Base-by-base conservation (phyloP, 2,797 vertebrate species). In the Babyrousa celebensis region DNA sequence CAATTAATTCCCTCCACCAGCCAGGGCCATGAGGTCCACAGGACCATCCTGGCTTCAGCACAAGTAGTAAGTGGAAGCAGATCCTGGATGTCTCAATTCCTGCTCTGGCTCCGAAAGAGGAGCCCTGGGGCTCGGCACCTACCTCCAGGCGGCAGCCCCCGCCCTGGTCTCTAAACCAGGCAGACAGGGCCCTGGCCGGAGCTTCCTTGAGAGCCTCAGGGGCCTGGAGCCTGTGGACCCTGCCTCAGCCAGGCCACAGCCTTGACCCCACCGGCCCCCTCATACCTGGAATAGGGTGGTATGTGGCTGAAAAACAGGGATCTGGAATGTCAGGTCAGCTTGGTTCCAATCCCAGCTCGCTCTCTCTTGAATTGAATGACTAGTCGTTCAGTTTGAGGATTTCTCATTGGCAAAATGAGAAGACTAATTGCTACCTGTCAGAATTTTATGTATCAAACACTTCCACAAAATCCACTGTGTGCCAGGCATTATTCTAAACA, bases 261-360 rank as follows among this genome's bases (percentile, higher is more conserved):
- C 25, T 92, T 12, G 52, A 54, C 60, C 65, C 43, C 10, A 2
- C 14, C 36, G 54, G 65, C 67, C 0, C 12, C 32, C 62, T 32
- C 40, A 40, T 17, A 56, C 20, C 12, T 17, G 9, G 20, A 63
- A 10, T 9, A 6, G 60, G 3, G 32, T 9, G 52, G n/a, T 25
- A 56, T 36, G 36, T 9, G 7, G 17, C 67, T 71, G 56, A 67
- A 25, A 91, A 67, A 52, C 36, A 60, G 2, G 27, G 60, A 20
- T 54, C 74, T 86, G 58, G 27, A 77, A 10, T n/a, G 77, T 63
- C 67, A 91, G 58, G 29, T 16, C 29, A 52, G 60, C 77, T 32
- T 63, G 71, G 36, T 29, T 63, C 32, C 92, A 86, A 32, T 54
- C 91, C 75, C 52, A 92, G 80, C 54, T 90, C 80, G n/a, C n/a